Evolutionary conservation across 2,888 invertebrate species (phyloP).

Genomic region (Leptura quadrifasciata): DNA sequence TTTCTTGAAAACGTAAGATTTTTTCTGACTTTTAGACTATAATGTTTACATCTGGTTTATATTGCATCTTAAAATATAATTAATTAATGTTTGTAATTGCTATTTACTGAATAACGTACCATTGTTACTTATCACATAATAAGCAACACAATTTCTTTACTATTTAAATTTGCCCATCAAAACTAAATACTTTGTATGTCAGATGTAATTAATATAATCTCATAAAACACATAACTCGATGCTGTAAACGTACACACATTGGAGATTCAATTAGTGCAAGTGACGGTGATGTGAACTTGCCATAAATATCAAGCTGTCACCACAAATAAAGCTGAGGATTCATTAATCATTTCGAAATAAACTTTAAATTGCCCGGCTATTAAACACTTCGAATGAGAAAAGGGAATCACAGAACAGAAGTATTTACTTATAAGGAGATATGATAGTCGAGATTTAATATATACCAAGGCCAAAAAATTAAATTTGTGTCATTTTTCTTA

Average conservation of each 20-base stretch:
- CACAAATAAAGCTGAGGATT: constrained; percentile 24
- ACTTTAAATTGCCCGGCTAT: constrained; percentile 5
- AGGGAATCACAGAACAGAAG: not conserved
- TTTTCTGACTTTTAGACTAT: no score
- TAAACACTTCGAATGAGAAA: constrained; percentile 1
- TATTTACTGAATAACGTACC: no score
- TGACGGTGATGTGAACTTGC: constrained; percentile 35
- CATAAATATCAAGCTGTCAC: constrained; percentile 36
- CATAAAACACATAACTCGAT: constrained; percentile 21
- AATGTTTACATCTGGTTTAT: no score
- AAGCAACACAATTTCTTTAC: no score
- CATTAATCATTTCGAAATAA: constrained; percentile 36
- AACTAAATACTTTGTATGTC: constrained; percentile 6
- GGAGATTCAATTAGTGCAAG: constrained; percentile 40
- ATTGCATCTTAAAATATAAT: no score
- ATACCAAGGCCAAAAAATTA: no score
- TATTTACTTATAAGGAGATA: not conserved
- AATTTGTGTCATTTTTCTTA: no score
- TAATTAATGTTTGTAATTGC: no score
- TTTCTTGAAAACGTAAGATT: no score
- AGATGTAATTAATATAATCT: constrained; percentile 23
- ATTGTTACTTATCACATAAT: no score
- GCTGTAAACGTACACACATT: constrained; percentile 23
- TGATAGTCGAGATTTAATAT: not conserved
- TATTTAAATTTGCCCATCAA: not conserved